Conservation (phyloP, 2,888 invertebrate genomes). For the Lithophane ornitopus region DNA sequence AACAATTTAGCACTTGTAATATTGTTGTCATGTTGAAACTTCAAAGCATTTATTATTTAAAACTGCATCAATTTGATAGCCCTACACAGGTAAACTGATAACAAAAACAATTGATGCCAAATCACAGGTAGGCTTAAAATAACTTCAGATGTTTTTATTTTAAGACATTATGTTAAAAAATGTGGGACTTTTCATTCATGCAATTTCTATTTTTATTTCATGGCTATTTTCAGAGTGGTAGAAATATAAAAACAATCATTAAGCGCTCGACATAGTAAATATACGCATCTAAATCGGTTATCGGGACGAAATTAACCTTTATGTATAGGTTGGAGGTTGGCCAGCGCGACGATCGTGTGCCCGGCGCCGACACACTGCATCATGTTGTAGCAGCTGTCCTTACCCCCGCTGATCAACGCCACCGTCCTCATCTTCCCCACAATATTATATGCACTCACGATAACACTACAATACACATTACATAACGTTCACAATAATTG, state of each 20-base stretch:
- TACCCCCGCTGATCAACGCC: slow-evolving; percentile 98
- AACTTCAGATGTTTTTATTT: slow-evolving; percentile 57
- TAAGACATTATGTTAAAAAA: slow-evolving; percentile 55
- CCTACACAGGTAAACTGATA: slow-evolving; percentile 39
- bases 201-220: slow-evolving; percentile 15
- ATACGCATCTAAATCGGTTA: slow-evolving; percentile 69
- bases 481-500: slow-evolving; percentile 87
- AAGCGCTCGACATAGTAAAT: slow-evolving; percentile 44
- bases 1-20: not conserved
- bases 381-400: slow-evolving; percentile 99
- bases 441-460: slow-evolving; percentile 76
- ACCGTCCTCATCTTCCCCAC: slow-evolving; percentile 94
- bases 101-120: slow-evolving; percentile 55
- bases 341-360: slow-evolving; percentile 98
- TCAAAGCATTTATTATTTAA: not conserved
- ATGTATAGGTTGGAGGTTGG: slow-evolving; percentile 97
- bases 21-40: slow-evolving; percentile 9
- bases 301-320: slow-evolving; percentile 91
- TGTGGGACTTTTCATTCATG: slow-evolving; percentile 24
- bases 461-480: slow-evolving; percentile 81
- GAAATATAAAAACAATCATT: slow-evolving; percentile 33
- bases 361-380: slow-evolving; percentile 99
- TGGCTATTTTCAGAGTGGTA: not conserved
- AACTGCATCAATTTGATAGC: slow-evolving; percentile 20
- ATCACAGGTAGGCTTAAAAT: slow-evolving; percentile 57